Base-by-base conservation (phyloP, 2,113 vertebrate species). In the Odocoileus hemionus region DNA sequence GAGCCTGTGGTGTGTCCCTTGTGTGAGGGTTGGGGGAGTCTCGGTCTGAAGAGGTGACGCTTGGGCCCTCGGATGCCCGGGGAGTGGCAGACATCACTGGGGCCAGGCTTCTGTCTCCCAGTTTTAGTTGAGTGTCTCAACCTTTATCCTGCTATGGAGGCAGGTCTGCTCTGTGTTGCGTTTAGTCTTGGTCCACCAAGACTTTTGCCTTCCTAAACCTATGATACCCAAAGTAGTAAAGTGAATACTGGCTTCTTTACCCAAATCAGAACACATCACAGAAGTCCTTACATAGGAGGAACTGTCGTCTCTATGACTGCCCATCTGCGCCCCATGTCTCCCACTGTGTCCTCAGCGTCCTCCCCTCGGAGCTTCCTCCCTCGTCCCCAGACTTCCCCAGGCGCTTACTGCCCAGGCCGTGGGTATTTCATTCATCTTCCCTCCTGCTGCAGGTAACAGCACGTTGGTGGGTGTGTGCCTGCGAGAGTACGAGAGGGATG, bases 401-500 rank as follows among this genome's bases (percentile, higher is more conserved):
- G 52, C 16, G 25, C 30, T 79, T 50, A 8, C 64, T 52, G 23
- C 45, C 21, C 23, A 5, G 60, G 26, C 36, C 11, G 1, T 3
- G 17, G 78, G 33, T 9, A 23, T 79, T 70, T 43, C 45, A 26
- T 39, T 70, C 43, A 17, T 21, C 50, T 80, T 43, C 17, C 74
- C 26, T 30, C 21, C 8, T 7, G 14, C 12, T 25, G 4, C 57
- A 45, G 13, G 15, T 33, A 36, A 39, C 50, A 23, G 39, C 67
- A 23, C 9, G 5, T 39, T 74, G 67, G 67, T 39, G 2, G 14
- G 11, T 54, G 39, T 54, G 39, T 21, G 47, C 43, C 50, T 70
- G 58, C 0, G 0, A 60, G 16, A 11, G 23, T 19, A 25, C 45
- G 4, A 5, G 21, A 26, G 7, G 5, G 4, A 1, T 47, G 54